phyloP scores from a whole-genome alignment of 2,113 vertebrate genomes.

The Burhinus bistriatus region DNA sequence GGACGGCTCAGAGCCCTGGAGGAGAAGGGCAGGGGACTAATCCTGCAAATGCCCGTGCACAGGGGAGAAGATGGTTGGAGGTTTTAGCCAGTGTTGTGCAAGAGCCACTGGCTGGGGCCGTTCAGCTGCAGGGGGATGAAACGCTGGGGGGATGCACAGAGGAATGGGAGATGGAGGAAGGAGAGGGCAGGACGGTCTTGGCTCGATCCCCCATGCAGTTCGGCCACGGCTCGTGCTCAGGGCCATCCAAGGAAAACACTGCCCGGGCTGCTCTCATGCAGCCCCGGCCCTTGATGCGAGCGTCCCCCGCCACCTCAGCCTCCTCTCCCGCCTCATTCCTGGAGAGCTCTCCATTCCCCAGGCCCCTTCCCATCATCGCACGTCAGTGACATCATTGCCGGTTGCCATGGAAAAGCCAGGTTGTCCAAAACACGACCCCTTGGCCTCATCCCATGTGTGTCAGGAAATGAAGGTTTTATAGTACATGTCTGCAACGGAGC shows the following conservation, averaged over 20 bases:
- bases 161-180: neutral
- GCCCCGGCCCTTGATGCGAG: neutral
- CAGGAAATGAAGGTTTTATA: slow-evolving; percentile 22
- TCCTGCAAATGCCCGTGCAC: fast-evolving
- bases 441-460: slow-evolving; percentile 8
- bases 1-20: neutral
- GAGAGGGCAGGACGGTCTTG: neutral
- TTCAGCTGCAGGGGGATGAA: neutral
- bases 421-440: slow-evolving; percentile 55
- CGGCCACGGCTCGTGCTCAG: fast-evolving
- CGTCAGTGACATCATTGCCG: neutral
- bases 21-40: neutral
- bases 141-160: fast-evolving
- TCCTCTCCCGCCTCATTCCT: neutral
- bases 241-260: neutral
- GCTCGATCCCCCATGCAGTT: fast-evolving
- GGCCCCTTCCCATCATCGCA: neutral
- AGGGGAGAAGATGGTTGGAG: fast-evolving
- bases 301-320: neutral
- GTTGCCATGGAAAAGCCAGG: slow-evolving; percentile 36
- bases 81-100: neutral
- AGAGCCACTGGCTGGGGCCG: neutral
- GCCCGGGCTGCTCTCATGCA: fast-evolving
- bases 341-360: neutral
- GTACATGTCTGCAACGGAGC: neutral